Conservation (phyloP, 2,797 vertebrate species). For the Cyprinella venusta region DNA sequence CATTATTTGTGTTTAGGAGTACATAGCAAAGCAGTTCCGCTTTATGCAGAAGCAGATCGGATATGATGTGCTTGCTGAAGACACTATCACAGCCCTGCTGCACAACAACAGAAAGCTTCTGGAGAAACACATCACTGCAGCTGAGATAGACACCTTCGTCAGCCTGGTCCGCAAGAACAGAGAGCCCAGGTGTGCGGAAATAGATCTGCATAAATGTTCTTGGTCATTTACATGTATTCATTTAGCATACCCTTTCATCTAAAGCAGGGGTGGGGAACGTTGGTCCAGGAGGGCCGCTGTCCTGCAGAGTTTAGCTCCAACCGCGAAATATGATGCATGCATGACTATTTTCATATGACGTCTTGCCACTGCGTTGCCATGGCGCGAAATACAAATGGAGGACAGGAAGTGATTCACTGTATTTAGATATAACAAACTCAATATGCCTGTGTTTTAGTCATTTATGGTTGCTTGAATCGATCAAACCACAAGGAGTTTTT, state of each 20-base stretch:
- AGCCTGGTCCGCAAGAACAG: constrained; percentile 97
- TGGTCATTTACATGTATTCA: constrained; percentile 29
- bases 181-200: constrained; percentile 83
- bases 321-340: no score
- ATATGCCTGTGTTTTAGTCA: no score
- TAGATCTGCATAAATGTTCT: constrained; percentile 12
- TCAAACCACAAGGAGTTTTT: no score
- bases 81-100: constrained; percentile 96
- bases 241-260: constrained; percentile 17
- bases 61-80: constrained; percentile 96
- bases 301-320: no score
- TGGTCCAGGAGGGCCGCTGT: no score
- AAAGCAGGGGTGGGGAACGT: not conserved
- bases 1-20: constrained; percentile 82
- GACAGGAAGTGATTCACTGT: no score
- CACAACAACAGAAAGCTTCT: constrained; percentile 98
- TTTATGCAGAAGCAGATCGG: constrained; percentile 99
- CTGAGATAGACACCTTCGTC: constrained; percentile 98
- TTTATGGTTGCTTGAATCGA: no score
- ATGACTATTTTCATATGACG: no score
- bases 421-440: no score
- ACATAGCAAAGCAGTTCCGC: constrained; percentile 98
- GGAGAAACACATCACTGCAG: constrained; percentile 98
- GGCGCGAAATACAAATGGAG: no score
- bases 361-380: no score